phyloP scores from a whole-genome alignment of 2,113 vertebrate genomes.

The Nematolebias whitei region DNA sequence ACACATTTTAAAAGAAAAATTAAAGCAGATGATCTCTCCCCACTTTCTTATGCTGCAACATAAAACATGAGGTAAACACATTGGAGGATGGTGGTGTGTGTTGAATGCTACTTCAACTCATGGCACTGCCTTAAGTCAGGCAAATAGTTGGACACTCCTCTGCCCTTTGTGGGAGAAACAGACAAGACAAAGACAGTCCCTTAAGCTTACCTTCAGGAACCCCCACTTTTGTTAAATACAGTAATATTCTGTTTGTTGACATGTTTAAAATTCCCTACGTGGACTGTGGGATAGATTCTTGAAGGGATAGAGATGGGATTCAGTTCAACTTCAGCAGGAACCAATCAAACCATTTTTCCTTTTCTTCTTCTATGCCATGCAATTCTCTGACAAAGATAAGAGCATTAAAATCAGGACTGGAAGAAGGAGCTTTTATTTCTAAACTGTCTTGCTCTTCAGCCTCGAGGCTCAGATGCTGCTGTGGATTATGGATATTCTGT shows the following conservation, averaged over 20 bases:
- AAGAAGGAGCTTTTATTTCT: conserved; percentile 55
- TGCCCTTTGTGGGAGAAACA: conserved; percentile 62
- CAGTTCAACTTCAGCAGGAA: conserved; percentile 58
- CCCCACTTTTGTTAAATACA: too few species aligned
- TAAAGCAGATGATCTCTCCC: conserved; percentile 20
- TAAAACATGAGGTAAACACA: conserved; percentile 20
- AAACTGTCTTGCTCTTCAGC: conserved; percentile 37
- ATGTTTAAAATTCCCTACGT: too few species aligned
- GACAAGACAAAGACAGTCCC: conserved; percentile 53
- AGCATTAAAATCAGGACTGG: conserved; percentile 52
- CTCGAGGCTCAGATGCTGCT: conserved; percentile 65
- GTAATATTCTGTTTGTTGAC: conserved; percentile 38
- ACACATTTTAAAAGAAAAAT: conserved; percentile 31
- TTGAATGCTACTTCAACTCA: conserved; percentile 46
- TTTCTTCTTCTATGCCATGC: conserved; percentile 22
- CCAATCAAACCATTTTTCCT: conserved; percentile 49
- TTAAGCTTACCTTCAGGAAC: conserved; percentile 31
- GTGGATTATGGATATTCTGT: conserved; percentile 59
- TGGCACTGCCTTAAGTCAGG: conserved; percentile 72
- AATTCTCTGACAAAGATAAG: conserved; percentile 52
- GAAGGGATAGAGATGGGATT: conserved; percentile 28
- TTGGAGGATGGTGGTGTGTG: conserved; percentile 35
- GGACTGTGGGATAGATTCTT: conserved; percentile 4
- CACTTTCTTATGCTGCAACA: too few species aligned
- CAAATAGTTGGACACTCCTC: conserved; percentile 78